These are phyloP conservation scores for Acanthopagrus latus DNA, from an alignment of 2,797 vertebrate species.

Conservation along the genomic window DNA sequence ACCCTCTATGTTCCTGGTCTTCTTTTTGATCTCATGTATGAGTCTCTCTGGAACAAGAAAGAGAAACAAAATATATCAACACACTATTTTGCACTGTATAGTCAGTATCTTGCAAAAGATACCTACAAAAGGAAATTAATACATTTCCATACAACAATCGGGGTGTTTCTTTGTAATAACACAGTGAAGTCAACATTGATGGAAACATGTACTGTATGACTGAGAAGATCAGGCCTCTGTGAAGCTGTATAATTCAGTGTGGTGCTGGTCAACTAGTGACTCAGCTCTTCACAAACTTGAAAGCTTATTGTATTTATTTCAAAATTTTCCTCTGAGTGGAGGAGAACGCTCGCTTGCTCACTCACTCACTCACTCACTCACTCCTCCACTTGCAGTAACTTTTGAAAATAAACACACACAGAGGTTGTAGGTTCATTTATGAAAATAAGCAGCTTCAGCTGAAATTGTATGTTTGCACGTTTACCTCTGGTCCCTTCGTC, in stretches of 20 bases:
- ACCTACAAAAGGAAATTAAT: neutral
- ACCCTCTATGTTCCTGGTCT: constrained; percentile 93
- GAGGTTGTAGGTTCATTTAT: neutral
- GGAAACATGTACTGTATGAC: neutral
- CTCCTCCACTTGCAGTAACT: neutral
- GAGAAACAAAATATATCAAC: neutral
- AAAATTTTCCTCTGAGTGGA: neutral
- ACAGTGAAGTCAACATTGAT: neutral
- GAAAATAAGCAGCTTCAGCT: neutral
- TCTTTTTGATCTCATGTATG: constrained; percentile 87
- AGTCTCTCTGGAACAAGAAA: constrained; percentile 87
- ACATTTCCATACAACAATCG: neutral
- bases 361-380: neutral
- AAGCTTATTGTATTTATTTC: neutral
- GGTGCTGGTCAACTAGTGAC: no score
- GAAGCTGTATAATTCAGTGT: neutral
- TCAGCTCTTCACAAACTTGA: no score
- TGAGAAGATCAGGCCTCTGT: neutral
- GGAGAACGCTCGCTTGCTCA: neutral
- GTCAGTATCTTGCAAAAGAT: neutral
- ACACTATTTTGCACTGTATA: neutral
- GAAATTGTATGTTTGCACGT: neutral
- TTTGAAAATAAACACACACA: neutral
- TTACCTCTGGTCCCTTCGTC: constrained; percentile 97
- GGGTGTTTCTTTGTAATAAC: neutral